phyloP scores from a whole-genome alignment of 2,797 vertebrate genomes.

The Sylvilagus floridanus region DNA sequence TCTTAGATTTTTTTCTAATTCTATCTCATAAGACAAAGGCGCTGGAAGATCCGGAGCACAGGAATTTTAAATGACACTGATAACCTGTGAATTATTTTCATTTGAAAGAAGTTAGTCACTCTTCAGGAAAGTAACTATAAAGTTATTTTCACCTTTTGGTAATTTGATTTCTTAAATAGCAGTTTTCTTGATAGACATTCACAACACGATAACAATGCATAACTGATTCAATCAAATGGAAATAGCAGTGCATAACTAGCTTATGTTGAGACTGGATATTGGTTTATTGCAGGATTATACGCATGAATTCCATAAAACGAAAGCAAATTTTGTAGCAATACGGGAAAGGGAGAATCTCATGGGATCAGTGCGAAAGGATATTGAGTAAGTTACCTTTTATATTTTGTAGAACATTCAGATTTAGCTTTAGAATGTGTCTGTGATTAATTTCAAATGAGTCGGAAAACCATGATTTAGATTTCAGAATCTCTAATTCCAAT shows the following conservation, averaged over 20 bases:
- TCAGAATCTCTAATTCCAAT: conserved; percentile 49
- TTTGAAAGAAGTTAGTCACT: conserved; percentile 18
- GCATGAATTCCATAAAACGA: conserved; percentile 99
- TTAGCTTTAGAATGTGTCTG: conserved; percentile 26
- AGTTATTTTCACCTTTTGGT: conserved; percentile 51
- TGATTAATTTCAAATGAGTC: conserved; percentile 57
- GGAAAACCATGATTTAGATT: conserved; percentile 53
- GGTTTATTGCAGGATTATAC: conserved; percentile 95
- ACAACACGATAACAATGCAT: background rate
- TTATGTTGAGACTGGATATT: conserved; percentile 57
- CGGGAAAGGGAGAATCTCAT: conserved; percentile 97
- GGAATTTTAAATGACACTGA: background rate
- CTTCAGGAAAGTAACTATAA: conserved; percentile 14
- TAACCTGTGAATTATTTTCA: background rate
- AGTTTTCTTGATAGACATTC: conserved; percentile 29
- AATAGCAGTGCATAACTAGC: background rate
- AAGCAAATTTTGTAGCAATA: conserved; percentile 97
- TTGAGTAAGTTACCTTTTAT: conserved; percentile 93
- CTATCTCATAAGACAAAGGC: background rate
- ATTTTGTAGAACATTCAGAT: background rate
- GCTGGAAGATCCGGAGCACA: background rate
- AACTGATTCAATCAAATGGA: conserved; percentile 22
- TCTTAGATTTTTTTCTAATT: conserved; percentile 42
- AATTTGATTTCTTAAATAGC: conserved; percentile 59
- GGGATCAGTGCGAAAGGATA: conserved; percentile 98